Percentiles rank a stretch among this genome's conserved stretches.
Conservation (phyloP, 1,140 invertebrate genomes). For the Drosophila watanabei region DNA sequence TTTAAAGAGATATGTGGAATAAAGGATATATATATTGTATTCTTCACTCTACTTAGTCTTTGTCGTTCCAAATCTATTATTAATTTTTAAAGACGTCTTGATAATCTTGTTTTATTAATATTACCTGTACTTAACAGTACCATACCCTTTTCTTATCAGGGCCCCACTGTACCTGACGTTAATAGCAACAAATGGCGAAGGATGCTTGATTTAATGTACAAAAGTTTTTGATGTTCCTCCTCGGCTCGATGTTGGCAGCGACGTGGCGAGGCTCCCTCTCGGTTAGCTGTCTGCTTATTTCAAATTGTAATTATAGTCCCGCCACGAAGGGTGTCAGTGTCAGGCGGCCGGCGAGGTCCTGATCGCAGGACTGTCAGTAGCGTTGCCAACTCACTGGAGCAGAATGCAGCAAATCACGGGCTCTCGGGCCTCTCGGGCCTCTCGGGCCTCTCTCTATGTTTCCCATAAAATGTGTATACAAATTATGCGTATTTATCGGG, state of each 20-base stretch:
- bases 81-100: background rate
- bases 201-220: conserved; percentile 83
- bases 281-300: conserved; percentile 71
- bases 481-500: conserved; percentile 84
- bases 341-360: conserved; percentile 31
- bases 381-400: conserved; percentile 72
- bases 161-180: conserved; percentile 41
- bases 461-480: conserved; percentile 76
- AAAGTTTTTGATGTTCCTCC: conserved; percentile 78
- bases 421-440: conserved; percentile 13
- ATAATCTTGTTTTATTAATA: too few relatives aligned
- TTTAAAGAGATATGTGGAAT: background rate
- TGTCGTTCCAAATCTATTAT: background rate
- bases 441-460: conserved; percentile 27
- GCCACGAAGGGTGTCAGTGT: conserved; percentile 48
- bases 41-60: background rate
- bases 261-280: conserved; percentile 3
- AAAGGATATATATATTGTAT: background rate
- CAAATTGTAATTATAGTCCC: conserved; percentile 78
- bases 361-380: conserved; percentile 40
- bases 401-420: conserved; percentile 78
- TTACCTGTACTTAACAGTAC: background rate
- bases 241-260: conserved; percentile 42
- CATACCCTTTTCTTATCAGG: background rate
- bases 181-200: conserved; percentile 74